A percentile compares a stretch with the other conserved stretches of the same genome.
Evolutionary conservation across 2,797 vertebrate genomes (phyloP).

Genomic region (Epinephelus malabaricus): DNA sequence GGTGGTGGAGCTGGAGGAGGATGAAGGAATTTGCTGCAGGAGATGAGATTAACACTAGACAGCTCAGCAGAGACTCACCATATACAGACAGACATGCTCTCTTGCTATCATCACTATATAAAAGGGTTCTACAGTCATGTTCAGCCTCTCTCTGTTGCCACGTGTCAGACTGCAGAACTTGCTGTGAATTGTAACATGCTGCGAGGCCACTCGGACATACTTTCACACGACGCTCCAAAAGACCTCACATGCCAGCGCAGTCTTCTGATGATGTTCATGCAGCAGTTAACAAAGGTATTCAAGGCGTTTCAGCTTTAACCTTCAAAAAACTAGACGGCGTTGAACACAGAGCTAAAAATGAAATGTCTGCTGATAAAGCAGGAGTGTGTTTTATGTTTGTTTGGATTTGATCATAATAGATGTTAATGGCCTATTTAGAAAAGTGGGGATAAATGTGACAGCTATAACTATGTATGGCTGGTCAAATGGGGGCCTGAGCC

Average conservation of each 20-base stretch:
- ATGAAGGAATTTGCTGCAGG: slow-evolving; percentile 30
- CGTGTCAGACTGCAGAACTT: slow-evolving; percentile 16
- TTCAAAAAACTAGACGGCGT: slow-evolving; percentile 27
- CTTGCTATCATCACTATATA: slow-evolving; percentile 8
- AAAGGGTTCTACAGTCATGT: not conserved
- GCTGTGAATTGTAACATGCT: slow-evolving; percentile 55
- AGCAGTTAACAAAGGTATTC: slow-evolving; percentile 41
- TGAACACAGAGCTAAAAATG: slow-evolving; percentile 10
- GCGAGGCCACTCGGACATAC: slow-evolving; percentile 18
- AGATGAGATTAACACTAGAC: slow-evolving; percentile 47
- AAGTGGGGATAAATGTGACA: slow-evolving; percentile 12
- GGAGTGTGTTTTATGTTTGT: slow-evolving; percentile 13
- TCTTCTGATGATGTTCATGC: slow-evolving; percentile 70
- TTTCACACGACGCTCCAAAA: slow-evolving; percentile 36
- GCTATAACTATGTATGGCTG: not conserved
- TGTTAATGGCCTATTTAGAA: slow-evolving; percentile 6
- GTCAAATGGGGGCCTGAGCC: slow-evolving; percentile 14
- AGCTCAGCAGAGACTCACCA: slow-evolving; percentile 52
- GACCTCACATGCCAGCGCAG: slow-evolving; percentile 56
- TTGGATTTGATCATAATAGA: slow-evolving; percentile 4
- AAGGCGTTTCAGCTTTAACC: slow-evolving; percentile 41
- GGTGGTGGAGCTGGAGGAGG: not conserved
- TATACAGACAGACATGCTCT: slow-evolving; percentile 52
- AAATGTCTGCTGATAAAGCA: slow-evolving; percentile 11
- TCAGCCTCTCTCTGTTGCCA: not conserved